Evolutionary conservation across 2,888 invertebrate genomes (phyloP).

Genomic region (Eudasyphora cyanicolor): DNA sequence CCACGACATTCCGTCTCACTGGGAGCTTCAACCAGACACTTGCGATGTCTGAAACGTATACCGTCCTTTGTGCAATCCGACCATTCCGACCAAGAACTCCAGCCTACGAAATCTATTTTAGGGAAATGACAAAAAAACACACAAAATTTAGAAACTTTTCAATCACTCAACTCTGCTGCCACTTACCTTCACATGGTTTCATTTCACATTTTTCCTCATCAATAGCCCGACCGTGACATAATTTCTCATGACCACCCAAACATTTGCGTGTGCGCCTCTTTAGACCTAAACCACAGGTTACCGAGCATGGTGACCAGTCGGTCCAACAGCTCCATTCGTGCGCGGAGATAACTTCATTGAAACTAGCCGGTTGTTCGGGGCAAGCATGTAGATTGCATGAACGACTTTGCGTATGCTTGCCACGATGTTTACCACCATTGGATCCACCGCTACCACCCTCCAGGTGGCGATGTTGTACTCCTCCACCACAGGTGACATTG

Average conservation of each 20-base stretch:
- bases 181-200: constrained; percentile 84
- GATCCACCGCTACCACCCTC: constrained; percentile 81
- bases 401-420: constrained; percentile 82
- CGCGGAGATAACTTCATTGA: constrained; percentile 70
- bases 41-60: constrained; percentile 86
- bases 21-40: constrained; percentile 82
- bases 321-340: constrained; percentile 92
- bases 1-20: constrained; percentile 86
- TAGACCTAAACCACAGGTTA: constrained; percentile 86
- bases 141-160: neutral
- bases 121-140: no score
- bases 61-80: constrained; percentile 84
- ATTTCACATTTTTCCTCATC: constrained; percentile 87
- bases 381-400: constrained; percentile 89
- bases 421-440: constrained; percentile 76
- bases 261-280: constrained; percentile 86
- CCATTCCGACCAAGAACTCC: constrained; percentile 90
- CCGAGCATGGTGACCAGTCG: constrained; percentile 90
- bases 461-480: constrained; percentile 84
- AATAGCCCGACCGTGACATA: constrained; percentile 84
- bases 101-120: constrained; percentile 85
- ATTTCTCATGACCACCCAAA: constrained; percentile 80
- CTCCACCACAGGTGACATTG: constrained; percentile 85
- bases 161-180: neutral
- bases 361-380: constrained; percentile 77